A percentile compares a stretch with the other conserved stretches of the same genome.
Evolutionary conservation across 1,140 invertebrate species (phyloP).

Genomic region (Drosophila ironensis): DNA sequence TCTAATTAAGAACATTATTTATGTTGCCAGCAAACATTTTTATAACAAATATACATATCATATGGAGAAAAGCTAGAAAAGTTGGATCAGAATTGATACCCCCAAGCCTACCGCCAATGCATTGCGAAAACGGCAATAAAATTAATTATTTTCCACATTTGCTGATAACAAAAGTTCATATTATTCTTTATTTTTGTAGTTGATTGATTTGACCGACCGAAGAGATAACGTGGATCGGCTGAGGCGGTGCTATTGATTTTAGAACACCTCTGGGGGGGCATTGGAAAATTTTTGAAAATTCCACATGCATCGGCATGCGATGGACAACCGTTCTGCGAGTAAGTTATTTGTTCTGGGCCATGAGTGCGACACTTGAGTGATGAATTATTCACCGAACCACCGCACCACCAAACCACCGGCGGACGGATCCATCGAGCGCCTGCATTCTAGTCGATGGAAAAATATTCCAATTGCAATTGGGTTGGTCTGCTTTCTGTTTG

Average conservation of each 20-base stretch:
- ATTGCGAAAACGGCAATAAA: too few relatives aligned
- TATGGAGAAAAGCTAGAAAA: too few relatives aligned
- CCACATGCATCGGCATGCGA: background rate
- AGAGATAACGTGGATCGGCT: too few relatives aligned
- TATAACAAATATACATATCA: background rate
- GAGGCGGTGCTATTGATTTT: too few relatives aligned
- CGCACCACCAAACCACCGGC: slow-evolving; percentile 4
- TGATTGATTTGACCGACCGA: slow-evolving; percentile 1
- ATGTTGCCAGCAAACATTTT: too few relatives aligned
- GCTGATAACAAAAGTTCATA: slow-evolving; percentile 4
- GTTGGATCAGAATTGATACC: too few relatives aligned
- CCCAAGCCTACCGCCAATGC: too few relatives aligned
- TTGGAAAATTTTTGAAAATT: slow-evolving; percentile 16
- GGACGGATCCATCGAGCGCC: too few relatives aligned
- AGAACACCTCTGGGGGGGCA: background rate
- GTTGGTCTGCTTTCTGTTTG: slow-evolving; percentile 18
- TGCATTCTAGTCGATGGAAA: slow-evolving; percentile 19
- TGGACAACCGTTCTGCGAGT: background rate
- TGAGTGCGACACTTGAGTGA: slow-evolving; percentile 38
- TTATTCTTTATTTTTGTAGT: slow-evolving; percentile 1
- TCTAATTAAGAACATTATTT: background rate
- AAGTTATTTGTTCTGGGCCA: slow-evolving; percentile 18
- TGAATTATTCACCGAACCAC: slow-evolving; percentile 19
- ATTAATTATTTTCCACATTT: too few relatives aligned
- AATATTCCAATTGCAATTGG: slow-evolving; percentile 55